Conservation (phyloP, 2,113 vertebrate genomes). For the Gulo gulo region DNA sequence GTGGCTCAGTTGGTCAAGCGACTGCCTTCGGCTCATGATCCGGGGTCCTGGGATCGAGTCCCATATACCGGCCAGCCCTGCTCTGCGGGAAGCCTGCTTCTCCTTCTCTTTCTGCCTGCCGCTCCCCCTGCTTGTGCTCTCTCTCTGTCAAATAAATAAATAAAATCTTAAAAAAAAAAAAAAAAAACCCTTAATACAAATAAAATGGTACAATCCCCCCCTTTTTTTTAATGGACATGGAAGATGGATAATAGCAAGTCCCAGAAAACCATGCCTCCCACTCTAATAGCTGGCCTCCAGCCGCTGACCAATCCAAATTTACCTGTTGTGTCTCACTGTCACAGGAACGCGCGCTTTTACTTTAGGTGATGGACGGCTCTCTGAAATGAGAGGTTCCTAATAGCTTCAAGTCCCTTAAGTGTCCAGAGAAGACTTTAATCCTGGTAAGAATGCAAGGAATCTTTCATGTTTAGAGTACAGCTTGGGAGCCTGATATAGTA, state of each 20-base stretch:
- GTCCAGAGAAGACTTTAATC: not conserved
- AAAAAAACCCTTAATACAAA: not conserved
- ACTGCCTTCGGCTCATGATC: too few relatives aligned
- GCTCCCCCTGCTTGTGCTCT: too few relatives aligned
- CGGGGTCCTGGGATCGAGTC: too few relatives aligned
- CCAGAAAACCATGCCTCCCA: not conserved
- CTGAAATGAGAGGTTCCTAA: not conserved
- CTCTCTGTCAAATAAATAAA: too few relatives aligned
- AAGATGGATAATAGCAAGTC: not conserved
- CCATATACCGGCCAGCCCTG: too few relatives aligned
- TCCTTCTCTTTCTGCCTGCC: too few relatives aligned
- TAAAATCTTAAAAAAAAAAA: not conserved
- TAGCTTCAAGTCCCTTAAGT: not conserved
- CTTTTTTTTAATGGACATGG: not conserved
- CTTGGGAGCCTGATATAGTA: not conserved
- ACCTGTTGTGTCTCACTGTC: not conserved
- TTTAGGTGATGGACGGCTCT: not conserved
- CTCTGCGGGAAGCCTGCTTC: too few relatives aligned
- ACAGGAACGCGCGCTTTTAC: not conserved
- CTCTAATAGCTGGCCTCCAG: not conserved
- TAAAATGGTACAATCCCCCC: constrained; percentile 7
- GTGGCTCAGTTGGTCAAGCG: too few relatives aligned
- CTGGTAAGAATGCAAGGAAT: not conserved
- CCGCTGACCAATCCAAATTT: not conserved
- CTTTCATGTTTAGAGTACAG: not conserved